Evolutionary conservation across 2,113 vertebrate genomes (phyloP).

Genomic region (Lycaon pictus): DNA sequence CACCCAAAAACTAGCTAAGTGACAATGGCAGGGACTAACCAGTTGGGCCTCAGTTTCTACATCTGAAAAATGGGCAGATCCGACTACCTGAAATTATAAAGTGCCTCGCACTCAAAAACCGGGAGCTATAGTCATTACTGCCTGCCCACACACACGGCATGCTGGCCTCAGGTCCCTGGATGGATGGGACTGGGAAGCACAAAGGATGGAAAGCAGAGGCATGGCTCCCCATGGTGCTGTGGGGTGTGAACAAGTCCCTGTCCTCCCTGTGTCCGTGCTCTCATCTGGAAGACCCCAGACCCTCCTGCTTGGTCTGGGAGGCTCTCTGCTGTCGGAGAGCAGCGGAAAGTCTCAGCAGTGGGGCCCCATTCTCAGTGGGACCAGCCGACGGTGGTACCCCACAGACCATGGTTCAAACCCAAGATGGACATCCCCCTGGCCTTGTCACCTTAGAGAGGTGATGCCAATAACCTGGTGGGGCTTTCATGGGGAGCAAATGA

Average conservation of each 20-base stretch:
- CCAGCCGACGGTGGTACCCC: no score
- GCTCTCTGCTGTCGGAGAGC: not conserved
- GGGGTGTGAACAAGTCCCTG: not conserved
- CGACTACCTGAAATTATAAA: not conserved
- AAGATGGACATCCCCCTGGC: not conserved
- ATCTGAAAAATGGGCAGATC: slow-evolving; percentile 50
- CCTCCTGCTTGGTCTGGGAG: not conserved
- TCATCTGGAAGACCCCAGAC: not conserved
- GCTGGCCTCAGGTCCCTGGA: not conserved
- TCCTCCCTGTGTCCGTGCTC: not conserved
- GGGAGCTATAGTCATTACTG: not conserved
- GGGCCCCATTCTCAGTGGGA: not conserved
- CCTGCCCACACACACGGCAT: not conserved
- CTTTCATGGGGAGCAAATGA: not conserved
- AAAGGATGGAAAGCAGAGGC: not conserved
- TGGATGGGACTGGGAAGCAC: not conserved
- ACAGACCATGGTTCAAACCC: not conserved
- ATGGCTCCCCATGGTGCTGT: not conserved
- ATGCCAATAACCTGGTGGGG: not conserved
- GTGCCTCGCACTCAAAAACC: not conserved
- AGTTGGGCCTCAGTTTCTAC: slow-evolving; percentile 27
- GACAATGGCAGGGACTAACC: not conserved
- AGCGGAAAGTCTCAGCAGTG: not conserved
- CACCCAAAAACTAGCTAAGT: slow-evolving; percentile 23
- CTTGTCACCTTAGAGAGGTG: not conserved